These are phyloP conservation scores for Dipodomys ordii DNA, from an alignment of 2,113 vertebrate species.

Conservation along the genomic window DNA sequence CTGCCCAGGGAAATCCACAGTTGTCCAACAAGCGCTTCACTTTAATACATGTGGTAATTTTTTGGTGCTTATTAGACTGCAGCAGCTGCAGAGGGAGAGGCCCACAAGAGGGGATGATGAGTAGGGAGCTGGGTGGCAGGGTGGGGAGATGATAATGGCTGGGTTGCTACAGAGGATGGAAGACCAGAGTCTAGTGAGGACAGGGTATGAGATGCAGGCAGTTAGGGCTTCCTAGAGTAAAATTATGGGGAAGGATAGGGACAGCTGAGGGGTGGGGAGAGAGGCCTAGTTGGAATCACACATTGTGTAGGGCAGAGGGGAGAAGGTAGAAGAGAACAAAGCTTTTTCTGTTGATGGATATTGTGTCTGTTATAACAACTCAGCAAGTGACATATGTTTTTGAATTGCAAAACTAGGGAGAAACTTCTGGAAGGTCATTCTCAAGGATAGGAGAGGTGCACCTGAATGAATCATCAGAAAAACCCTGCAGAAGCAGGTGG, in stretches of 20 bases:
- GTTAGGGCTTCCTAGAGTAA: background rate
- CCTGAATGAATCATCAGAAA: constrained; percentile 65
- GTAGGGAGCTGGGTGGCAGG: background rate
- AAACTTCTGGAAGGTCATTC: constrained; percentile 71
- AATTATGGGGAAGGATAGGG: background rate
- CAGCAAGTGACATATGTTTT: constrained; percentile 59
- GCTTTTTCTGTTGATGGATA: constrained; percentile 45
- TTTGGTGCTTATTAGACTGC: constrained; percentile 58
- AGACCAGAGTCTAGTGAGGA: background rate
- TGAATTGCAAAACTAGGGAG: constrained; percentile 57
- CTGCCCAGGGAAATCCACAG: constrained; percentile 62
- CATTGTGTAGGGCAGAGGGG: background rate
- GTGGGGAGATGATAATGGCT: constrained; percentile 39
- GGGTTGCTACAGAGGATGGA: background rate
- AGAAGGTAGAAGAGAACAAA: background rate
- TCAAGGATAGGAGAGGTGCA: constrained; percentile 45
- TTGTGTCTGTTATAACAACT: constrained; percentile 48
- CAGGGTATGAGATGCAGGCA: background rate
- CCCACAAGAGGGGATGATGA: background rate
- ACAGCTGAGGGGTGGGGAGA: background rate
- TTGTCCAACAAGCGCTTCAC: constrained; percentile 71
- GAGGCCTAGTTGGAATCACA: background rate
- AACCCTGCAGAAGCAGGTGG: constrained; percentile 55
- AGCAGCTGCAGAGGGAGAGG: constrained; percentile 73
- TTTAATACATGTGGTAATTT: constrained; percentile 71